Evolutionary conservation across 2,113 vertebrate species (phyloP).

Genomic region (Seriola aureovittata): DNA sequence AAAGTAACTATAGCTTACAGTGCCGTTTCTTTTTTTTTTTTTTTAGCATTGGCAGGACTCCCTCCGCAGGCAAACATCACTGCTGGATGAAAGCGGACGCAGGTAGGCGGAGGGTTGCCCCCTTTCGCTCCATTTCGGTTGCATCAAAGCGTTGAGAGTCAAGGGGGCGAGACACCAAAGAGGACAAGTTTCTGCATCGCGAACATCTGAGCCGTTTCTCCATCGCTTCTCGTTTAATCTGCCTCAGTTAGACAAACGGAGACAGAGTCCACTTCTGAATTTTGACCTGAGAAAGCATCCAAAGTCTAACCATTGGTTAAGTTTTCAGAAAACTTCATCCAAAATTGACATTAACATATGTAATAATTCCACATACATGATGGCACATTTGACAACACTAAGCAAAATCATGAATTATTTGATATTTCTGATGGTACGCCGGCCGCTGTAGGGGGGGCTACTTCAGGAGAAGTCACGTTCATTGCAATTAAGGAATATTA

Average conservation of each 20-base stretch:
- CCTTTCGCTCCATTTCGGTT: constrained; percentile 32
- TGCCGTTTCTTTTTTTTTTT: constrained; percentile 13
- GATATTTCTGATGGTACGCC: no score
- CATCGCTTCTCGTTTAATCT: constrained; percentile 4
- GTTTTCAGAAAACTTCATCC: no score
- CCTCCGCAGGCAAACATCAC: constrained; percentile 45
- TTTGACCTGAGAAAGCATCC: not conserved
- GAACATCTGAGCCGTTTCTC: constrained; percentile 32
- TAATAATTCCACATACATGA: no score
- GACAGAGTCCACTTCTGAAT: not conserved
- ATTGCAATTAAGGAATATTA: no score
- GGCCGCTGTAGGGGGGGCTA: no score
- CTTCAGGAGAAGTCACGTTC: no score
- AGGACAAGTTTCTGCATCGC: constrained; percentile 22
- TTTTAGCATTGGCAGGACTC: constrained; percentile 28
- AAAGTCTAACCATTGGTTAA: no score
- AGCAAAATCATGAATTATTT: no score
- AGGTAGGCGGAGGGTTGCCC: constrained; percentile 23
- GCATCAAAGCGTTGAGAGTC: constrained; percentile 64
- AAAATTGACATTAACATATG: no score
- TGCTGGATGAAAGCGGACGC: constrained; percentile 57
- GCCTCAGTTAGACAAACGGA: not conserved
- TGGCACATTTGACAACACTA: no score
- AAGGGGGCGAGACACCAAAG: constrained; percentile 47
- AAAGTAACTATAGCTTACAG: constrained; percentile 58